These are phyloP conservation scores for Pycnomerus fuliginosus DNA, from an alignment of 2,888 invertebrate species.

Conservation along the genomic window DNA sequence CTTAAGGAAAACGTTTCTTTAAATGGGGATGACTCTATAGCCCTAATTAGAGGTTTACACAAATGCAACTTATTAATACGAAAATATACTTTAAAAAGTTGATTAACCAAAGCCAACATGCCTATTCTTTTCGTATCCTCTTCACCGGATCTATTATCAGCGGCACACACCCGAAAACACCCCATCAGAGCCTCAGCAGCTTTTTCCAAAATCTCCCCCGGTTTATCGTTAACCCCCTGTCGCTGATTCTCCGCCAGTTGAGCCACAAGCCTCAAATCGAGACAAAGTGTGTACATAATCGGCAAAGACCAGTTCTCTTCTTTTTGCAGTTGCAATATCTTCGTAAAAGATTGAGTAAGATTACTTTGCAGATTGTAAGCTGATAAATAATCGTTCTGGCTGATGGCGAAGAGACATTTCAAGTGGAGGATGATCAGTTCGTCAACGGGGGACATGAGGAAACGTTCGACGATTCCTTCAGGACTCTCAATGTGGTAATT, in stretches of 20 bases:
- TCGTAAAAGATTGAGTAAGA: slow-evolving; percentile 76
- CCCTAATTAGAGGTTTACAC: slow-evolving; percentile 92
- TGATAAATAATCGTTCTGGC: slow-evolving; percentile 57
- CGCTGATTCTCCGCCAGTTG: slow-evolving; percentile 71
- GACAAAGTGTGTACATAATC: slow-evolving; percentile 84
- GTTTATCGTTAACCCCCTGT: slow-evolving; percentile 55
- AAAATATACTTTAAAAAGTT: slow-evolving; percentile 84
- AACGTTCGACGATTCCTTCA: slow-evolving; percentile 67
- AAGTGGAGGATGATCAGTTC: slow-evolving; percentile 75
- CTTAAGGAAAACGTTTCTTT: slow-evolving; percentile 88
- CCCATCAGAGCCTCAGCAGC: slow-evolving; percentile 92
- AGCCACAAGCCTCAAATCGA: slow-evolving; percentile 80
- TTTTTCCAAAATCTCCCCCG: slow-evolving; percentile 81
- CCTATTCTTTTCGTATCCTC: slow-evolving; percentile 93
- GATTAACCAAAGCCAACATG: slow-evolving; percentile 95
- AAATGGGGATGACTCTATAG: slow-evolving; percentile 89
- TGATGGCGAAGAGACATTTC: slow-evolving; percentile 61
- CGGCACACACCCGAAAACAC: slow-evolving; percentile 93
- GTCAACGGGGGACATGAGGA: slow-evolving; percentile 71
- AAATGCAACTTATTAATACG: slow-evolving; percentile 86
- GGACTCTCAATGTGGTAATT: slow-evolving; percentile 71
- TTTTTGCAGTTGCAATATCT: slow-evolving; percentile 80
- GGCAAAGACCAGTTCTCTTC: slow-evolving; percentile 98
- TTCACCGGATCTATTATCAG: slow-evolving; percentile 87
- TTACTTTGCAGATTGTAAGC: slow-evolving; percentile 79